Base-by-base conservation (phyloP, 2,113 vertebrate genomes). In the Rhizomys pruinosus region DNA sequence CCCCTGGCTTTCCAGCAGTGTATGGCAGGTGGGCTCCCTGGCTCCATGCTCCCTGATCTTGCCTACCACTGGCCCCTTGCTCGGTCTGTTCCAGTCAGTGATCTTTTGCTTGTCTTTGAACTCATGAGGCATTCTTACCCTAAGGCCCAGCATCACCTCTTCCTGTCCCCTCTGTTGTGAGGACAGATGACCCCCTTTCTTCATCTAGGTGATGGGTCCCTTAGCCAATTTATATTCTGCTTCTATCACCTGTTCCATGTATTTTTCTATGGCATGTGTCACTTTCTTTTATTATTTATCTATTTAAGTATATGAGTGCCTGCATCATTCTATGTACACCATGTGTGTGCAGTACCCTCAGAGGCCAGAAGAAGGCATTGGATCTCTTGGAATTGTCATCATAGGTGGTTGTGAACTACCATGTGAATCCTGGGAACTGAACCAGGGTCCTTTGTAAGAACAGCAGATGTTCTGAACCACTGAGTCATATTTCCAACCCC, bases 61-160 rank as follows among this genome's bases (percentile, higher is more conserved):
- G 0, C 25, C 44, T 39, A 5, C 37, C 29, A 1, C 32, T 61
- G n/a, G 84, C 32, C 1, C 32, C 34, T 42, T 20, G 3, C 73
- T 25, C 16, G 39, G 27, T 11, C 37, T 9, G 59, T 23, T 57
- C n/a, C 22, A 37, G 82, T 15, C 6, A 4, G n/a, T 22, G 47
- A 27, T 20, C 27, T 68, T 88, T 34, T 22, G 74, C 64, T 61
- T 52, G 42, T 44, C 68, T 55, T 78, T 39, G n/a, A 22, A 42
- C 4, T 7, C 2, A 0, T 25, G 19, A 4, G 37, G 37, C 44
- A 63, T 44, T 57, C 52, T 42, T 17, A 9, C 12, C 7, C 2
- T 32, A 19, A 69, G 59, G 15, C 11, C 47, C 47, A 11, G 11
- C 47, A 7, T 42, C 29, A 7, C 32, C 29, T 13, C 27, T 22